Conservation (phyloP, 1,140 invertebrate species). For the Monochamus saltuarius region DNA sequence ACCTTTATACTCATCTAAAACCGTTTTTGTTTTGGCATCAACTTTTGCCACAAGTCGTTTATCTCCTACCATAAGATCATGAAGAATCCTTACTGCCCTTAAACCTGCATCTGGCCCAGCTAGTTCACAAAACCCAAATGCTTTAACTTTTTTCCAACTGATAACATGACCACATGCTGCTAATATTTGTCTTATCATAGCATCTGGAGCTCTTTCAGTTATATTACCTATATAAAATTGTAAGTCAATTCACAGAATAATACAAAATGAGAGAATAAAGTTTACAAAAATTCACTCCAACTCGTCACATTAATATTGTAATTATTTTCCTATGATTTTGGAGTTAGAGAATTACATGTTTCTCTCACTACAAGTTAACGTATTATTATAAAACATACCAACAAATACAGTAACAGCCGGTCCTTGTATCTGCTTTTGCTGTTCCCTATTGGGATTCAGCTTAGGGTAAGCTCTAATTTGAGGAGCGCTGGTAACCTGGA, state of each 20-base stretch:
- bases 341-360: too few relatives aligned
- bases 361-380: too few relatives aligned
- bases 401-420: slow-evolving; percentile 97
- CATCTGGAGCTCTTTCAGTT: slow-evolving; percentile 90
- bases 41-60: slow-evolving; percentile 95
- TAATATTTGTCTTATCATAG: slow-evolving; percentile 91
- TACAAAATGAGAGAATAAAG: neutral
- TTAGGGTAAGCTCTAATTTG: slow-evolving; percentile 51
- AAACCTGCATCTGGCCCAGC: slow-evolving; percentile 92
- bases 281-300: neutral
- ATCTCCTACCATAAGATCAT: slow-evolving; percentile 91
- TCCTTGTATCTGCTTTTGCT: slow-evolving; percentile 60
- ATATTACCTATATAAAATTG: slow-evolving; percentile 78
- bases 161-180: slow-evolving; percentile 88
- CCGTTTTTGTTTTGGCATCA: slow-evolving; percentile 95
- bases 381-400: slow-evolving; percentile 51
- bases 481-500: slow-evolving; percentile 56
- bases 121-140: slow-evolving; percentile 98
- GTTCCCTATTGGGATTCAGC: slow-evolving; percentile 50
- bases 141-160: slow-evolving; percentile 97
- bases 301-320: too few relatives aligned
- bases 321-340: too few relatives aligned
- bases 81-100: slow-evolving; percentile 88
- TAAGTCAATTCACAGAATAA: neutral
- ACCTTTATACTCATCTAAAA: slow-evolving; percentile 92